Conservation (phyloP, 1,140 invertebrate species). For the Samia ricini region DNA sequence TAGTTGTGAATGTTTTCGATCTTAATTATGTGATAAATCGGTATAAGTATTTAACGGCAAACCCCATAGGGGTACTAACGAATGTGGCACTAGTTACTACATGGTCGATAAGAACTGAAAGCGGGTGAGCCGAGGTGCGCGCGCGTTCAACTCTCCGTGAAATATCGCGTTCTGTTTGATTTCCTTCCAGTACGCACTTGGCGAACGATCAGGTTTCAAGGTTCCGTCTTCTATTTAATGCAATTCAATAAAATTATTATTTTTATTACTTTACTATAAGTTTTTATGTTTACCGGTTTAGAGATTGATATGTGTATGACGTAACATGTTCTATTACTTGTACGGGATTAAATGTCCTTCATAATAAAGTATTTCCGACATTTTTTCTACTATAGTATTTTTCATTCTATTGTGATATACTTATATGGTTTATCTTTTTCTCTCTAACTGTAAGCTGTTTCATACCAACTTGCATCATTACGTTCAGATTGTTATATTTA, state of each 20-base stretch:
- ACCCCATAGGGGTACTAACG: background rate
- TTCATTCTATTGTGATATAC: background rate
- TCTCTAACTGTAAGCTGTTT: background rate
- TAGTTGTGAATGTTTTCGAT: background rate
- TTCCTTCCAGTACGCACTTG: slow-evolving; percentile 8
- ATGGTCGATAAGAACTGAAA: slow-evolving; percentile 11
- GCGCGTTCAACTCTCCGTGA: slow-evolving; percentile 18
- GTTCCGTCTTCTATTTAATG: background rate
- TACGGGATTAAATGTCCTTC: background rate
- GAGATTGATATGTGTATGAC: background rate
- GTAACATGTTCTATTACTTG: background rate
- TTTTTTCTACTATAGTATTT: background rate
- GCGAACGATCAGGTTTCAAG: slow-evolving; percentile 4
- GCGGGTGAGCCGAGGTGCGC: slow-evolving; percentile 9
- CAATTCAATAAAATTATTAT: background rate
- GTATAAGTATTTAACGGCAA: background rate
- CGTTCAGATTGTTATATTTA: background rate
- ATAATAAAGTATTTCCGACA: background rate
- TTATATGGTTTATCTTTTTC: background rate
- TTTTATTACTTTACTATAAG: background rate
- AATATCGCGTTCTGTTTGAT: slow-evolving; percentile 11
- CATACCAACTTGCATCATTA: background rate
- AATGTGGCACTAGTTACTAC: background rate
- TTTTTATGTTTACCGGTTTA: background rate
- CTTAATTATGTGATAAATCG: background rate